Base-by-base conservation (phyloP, 92 coral and sea anemone genomes). In the Phenganax marumi region DNA sequence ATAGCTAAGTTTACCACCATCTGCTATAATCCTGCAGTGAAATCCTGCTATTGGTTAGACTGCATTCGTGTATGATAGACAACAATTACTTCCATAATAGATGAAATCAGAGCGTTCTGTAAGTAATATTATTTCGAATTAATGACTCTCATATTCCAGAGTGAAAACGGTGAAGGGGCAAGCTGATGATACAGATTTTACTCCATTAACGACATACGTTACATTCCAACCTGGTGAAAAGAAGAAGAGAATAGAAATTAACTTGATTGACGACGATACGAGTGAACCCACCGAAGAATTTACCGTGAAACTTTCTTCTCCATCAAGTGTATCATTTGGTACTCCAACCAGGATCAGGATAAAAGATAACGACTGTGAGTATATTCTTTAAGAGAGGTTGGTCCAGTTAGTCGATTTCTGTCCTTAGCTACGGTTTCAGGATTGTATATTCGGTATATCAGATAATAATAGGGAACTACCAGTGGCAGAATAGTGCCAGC, bases 171-270 rank as follows among this genome's bases (percentile, higher is more conserved):
- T 66, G 12, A 25, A 25, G 6, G 50, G 50, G 43, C 9, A 47
- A 25, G 72, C 72, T 66, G 72, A 66, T 66, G 72, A 66, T 25
- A 39, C 8, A 10, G 72, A 66, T 66, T 66, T 66, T 39, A 25
- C 8, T 66, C 50, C 72, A 66, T 2, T 25, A 18, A 66, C 72
- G 18, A 66, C 12, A 33, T 0, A 66, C 16, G 72, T 66, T 48
- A 66, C 72, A 66, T 66, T 66, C 50, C 49, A 66, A 66, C n/a
- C 72, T 66, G 72, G 50, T 66, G 72, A 66, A 23, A 24, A 66
- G 17, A 66, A 33, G 26, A 66, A 66, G 12, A 66, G 13, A 0
- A 19, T 66, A 66, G 72, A 25, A 66, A 66, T 66, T 66, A 49
- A 66, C 9, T 66, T 66, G 72, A 66, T 66, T 66, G 72, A 66